A percentile compares a stretch with the other conserved stretches of the same genome.
Evolutionary conservation across 1,140 invertebrate genomes (phyloP).

Genomic region (Drosophila kohkoa): DNA sequence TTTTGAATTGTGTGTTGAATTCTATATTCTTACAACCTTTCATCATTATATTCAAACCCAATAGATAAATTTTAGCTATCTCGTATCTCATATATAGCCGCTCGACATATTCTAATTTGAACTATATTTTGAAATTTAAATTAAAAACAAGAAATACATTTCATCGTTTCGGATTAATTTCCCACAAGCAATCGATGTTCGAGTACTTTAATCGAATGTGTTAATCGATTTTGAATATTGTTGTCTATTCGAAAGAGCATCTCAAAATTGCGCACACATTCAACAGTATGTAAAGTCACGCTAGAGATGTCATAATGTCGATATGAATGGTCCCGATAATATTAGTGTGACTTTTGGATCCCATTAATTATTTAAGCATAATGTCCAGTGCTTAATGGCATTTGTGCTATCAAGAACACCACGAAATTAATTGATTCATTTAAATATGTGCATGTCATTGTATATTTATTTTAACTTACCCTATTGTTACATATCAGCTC

Average conservation of each 20-base stretch:
- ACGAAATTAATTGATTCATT: too few species aligned
- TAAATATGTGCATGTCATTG: neutral
- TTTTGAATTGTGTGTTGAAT: too few species aligned
- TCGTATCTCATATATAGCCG: too few species aligned
- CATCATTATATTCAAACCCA: too few species aligned
- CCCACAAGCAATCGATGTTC: neutral
- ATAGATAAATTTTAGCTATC: too few species aligned
- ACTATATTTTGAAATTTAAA: too few species aligned
- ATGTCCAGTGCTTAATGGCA: neutral
- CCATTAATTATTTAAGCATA: conserved; percentile 14
- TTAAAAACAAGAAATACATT: too few species aligned
- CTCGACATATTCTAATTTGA: too few species aligned
- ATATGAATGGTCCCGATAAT: conserved; percentile 2
- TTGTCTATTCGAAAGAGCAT: neutral
- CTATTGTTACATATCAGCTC: conserved; percentile 7
- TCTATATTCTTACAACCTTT: too few species aligned
- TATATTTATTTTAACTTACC: too few species aligned
- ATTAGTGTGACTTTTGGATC: neutral
- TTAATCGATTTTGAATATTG: neutral
- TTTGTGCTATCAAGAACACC: neutral
- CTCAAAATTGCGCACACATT: conserved; percentile 8
- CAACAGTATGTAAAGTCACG: conserved; percentile 13
- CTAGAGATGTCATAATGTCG: conserved; percentile 1
- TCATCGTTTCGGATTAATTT: too few species aligned
- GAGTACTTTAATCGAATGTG: conserved; percentile 6